Percentiles rank a stretch among this genome's conserved stretches.
phyloP scores from a whole-genome alignment of 1,140 invertebrate species.

The Drosophila auraria region DNA sequence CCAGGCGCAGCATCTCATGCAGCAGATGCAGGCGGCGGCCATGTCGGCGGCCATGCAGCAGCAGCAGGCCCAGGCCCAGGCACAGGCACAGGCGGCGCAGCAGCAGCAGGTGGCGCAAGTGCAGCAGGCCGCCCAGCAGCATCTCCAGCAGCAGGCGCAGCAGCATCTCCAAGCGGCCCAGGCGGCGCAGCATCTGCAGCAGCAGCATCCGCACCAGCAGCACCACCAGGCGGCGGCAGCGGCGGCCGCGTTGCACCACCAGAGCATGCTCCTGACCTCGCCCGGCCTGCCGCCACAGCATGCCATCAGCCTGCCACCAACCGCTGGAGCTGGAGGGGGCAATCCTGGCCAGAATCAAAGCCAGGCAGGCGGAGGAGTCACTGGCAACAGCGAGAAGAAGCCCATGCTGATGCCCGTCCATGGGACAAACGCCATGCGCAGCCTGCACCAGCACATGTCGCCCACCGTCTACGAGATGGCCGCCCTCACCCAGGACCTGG shows the following conservation, averaged over 20 bases:
- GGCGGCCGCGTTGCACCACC: slow-evolving; percentile 87
- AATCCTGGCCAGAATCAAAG: slow-evolving; percentile 54
- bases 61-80: slow-evolving; percentile 86
- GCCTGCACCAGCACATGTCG: slow-evolving; percentile 92
- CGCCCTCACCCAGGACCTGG: slow-evolving; percentile 97
- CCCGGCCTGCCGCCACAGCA: slow-evolving; percentile 89
- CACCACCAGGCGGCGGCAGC: slow-evolving; percentile 88
- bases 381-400: slow-evolving; percentile 86
- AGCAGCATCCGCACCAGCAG: slow-evolving; percentile 71
- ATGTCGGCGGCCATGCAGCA: slow-evolving; percentile 86
- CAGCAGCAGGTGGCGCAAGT: slow-evolving; percentile 86
- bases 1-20: slow-evolving; percentile 89
- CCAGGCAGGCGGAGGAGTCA: background rate
- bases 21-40: slow-evolving; percentile 87
- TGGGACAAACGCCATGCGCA: slow-evolving; percentile 87
- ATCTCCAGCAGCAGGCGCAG: slow-evolving; percentile 86
- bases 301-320: slow-evolving; percentile 86
- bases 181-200: slow-evolving; percentile 5
- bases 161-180: slow-evolving; percentile 84
- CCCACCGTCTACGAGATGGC: slow-evolving; percentile 98
- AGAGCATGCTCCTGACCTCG: slow-evolving; percentile 88
- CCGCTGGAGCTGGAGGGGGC: slow-evolving; percentile 12
- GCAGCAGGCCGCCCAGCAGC: slow-evolving; percentile 89
- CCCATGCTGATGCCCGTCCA: slow-evolving; percentile 84
- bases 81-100: slow-evolving; percentile 86